Base-by-base conservation (phyloP, 2,113 vertebrate genomes). In the Callorhinus ursinus region DNA sequence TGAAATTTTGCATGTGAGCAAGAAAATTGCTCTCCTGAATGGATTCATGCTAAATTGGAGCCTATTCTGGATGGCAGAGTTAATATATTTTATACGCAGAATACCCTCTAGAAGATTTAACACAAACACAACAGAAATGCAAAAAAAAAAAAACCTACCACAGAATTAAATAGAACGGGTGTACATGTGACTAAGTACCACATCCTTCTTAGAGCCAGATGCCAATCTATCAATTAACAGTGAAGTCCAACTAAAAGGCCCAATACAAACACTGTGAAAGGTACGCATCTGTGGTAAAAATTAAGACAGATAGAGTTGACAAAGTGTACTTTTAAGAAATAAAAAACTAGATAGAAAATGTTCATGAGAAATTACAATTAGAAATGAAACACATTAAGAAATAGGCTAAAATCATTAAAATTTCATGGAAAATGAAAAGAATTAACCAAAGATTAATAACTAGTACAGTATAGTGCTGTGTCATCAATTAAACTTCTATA, bases 341-440 rank as follows among this genome's bases (percentile, higher is more conserved):
- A 81, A 93, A 33, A 71, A 90, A 87, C 51, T 46, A 65, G 53
- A 65, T 2, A 81, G 57, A 87, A 93, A 89, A 81, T 77, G 1
- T 61, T 26, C 80, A 21, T 46, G 28, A 90, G 9, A 91, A 90
- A 95, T 69, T 87, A 74, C 2, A 83, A 83, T 33, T 13, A 88
- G 24, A 91, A 46, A 90, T 65, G 18, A 82, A 86, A 82, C 3
- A 80, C 26, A 57, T 28, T 33, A 90, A 88, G 55, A 79, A 95
- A 79, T 51, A 91, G 49, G 76, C 33, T 77, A 5, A 90, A 85
- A 93, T 90, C 16, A 95, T 74, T 81, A 93, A 74, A 81, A 55
- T 39, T 57, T 72, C 36, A 86, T 22, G 4, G 36, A 90, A 95
- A 85, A 85, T 61, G 19, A 59, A 71, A 90, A 61, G 22, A 31